Conservation (phyloP, 2,797 vertebrate species). For the Hozukius guyotensis region DNA sequence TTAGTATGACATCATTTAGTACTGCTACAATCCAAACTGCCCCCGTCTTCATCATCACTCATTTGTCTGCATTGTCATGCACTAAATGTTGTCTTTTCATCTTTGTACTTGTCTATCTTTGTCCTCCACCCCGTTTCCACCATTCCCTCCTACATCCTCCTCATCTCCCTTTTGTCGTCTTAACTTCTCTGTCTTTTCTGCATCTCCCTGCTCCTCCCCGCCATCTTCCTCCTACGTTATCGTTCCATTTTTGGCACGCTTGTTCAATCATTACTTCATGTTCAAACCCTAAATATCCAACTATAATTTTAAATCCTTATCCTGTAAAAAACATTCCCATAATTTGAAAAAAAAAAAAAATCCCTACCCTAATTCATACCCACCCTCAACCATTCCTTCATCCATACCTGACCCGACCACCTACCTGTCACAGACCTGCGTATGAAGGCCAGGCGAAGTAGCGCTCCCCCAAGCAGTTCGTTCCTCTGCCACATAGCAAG, state of each 20-base stretch:
- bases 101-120: conserved; percentile 49
- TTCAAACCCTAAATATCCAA: not conserved
- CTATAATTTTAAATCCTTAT: not conserved
- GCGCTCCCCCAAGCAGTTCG: conserved; percentile 68
- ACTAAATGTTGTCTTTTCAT: conserved; percentile 63
- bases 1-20: not conserved
- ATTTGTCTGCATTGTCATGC: conserved; percentile 52
- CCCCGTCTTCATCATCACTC: conserved; percentile 32
- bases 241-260: not conserved
- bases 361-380: not conserved
- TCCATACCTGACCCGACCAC: not conserved
- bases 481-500: conserved; percentile 78
- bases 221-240: not conserved
- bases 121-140: conserved; percentile 43
- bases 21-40: conserved; percentile 3
- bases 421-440: conserved; percentile 71
- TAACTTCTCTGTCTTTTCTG: conserved; percentile 5
- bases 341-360: not conserved
- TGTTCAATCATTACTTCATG: not conserved
- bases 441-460: conserved; percentile 73
- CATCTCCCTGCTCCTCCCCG: not conserved
- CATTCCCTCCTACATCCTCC: conserved; percentile 44
- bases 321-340: not conserved
- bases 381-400: not conserved
- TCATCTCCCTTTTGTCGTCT: conserved; percentile 24